Evolutionary conservation across 2,113 vertebrate species (phyloP), one percentile per base, ranked within the genome.

Genomic region (Dascyllus trimaculatus): DNA sequence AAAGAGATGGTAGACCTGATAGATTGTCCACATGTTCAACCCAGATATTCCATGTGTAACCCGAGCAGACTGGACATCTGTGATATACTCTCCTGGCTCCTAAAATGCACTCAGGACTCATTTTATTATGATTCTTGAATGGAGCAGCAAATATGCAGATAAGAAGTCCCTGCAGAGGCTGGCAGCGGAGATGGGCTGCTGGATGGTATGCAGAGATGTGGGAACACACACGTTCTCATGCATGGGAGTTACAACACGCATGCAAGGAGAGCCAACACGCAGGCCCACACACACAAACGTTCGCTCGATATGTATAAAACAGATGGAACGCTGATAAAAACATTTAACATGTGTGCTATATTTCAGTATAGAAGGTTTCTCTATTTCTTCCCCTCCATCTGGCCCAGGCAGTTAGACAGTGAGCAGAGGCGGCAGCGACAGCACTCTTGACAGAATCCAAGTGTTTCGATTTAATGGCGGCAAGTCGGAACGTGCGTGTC

Each of bases 1-100:
- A 63, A 77, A 75, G 71, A 81, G 88, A 88, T 81, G 71, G 54
- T 51, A 57, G 86, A 86, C 48, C 73, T 86, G 88, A 93, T 93
- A 89, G 87, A 81, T 86, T 79, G 79, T 84, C 82, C 88, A 91
- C 81, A 91, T 91, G 91, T 89, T 94, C 40, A n/a, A 67, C 73
- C 35, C 69, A 84, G 83, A 84, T 87, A 84, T 84, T 88, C 71
- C 65, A 63, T 40, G 78, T 80, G 89, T 88, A 93, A 92, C 84
- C 51, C 8, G 75, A 93, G 81, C 45, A 74, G 75, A 75, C 51
- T 84, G 85, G 90, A 91, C 91, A 93, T 88, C 86, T 91, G 91
- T 60, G 82, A 88, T 86, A 81, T 45, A 84, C 86, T 86, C 87
- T 83, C 57, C 78, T 84, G 88, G 76, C 84, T 86, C 79, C 61